These are phyloP conservation scores for Gasterosteus aculeatus DNA, from an alignment of 2,113 vertebrate species.

Conservation along the genomic window DNA sequence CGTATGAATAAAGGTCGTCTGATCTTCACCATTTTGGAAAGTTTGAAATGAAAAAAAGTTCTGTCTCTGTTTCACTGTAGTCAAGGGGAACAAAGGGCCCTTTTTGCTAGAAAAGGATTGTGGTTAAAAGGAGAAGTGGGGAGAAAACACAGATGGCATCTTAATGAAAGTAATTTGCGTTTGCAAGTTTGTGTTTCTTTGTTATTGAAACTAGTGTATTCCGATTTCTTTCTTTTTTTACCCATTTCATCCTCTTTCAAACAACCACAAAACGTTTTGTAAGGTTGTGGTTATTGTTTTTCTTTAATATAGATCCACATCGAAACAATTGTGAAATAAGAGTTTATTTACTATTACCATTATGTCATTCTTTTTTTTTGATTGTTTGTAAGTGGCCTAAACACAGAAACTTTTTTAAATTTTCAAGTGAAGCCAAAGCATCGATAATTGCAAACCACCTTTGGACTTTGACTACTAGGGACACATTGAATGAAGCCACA, in stretches of 20 bases:
- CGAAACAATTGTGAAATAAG: neutral
- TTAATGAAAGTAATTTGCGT: conserved; percentile 5
- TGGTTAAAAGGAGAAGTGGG: conserved; percentile 30
- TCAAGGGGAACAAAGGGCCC: neutral
- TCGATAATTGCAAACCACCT: no score
- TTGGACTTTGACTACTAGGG: no score
- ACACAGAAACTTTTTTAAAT: neutral
- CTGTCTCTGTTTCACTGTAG: neutral
- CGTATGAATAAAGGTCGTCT: neutral
- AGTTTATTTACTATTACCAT: neutral
- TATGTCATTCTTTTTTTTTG: neutral
- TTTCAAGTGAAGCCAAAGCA: neutral
- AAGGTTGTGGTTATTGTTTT: neutral
- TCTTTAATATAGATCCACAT: conserved; percentile 8
- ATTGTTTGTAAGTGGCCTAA: neutral
- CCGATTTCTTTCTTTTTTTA: neutral
- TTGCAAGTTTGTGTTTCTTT: conserved; percentile 1
- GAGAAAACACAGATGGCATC: conserved; percentile 8
- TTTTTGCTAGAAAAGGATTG: neutral
- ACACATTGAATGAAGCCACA: no score
- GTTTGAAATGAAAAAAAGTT: neutral
- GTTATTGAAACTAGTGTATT: neutral
- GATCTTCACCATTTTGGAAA: neutral
- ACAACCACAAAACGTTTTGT: neutral
- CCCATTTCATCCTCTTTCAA: conserved; percentile 21